A percentile compares a stretch with the other conserved stretches of the same genome.
These are phyloP conservation scores for Drosophila murphyi DNA, from an alignment of 1,140 invertebrate genomes.

Conservation along the genomic window DNA sequence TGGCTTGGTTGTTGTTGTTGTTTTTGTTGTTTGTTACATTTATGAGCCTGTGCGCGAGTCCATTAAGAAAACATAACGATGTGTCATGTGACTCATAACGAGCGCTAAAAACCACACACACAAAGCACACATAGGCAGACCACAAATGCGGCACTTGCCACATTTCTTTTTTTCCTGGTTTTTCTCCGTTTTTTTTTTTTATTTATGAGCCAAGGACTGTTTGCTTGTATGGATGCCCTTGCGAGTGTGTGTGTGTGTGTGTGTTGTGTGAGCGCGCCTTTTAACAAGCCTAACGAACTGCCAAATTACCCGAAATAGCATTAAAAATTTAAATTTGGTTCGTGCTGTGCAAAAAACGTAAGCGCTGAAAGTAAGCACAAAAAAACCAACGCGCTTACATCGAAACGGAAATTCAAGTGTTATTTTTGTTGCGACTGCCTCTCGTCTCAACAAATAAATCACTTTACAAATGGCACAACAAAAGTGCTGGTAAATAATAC, in stretches of 20 bases:
- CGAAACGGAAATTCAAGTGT: constrained; percentile 54
- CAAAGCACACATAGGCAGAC: constrained; percentile 28
- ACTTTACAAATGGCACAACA: constrained; percentile 48
- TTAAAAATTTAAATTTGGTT: constrained; percentile 79
- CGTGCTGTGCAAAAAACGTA: constrained; percentile 59
- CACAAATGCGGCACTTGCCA: constrained; percentile 67
- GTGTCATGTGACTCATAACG: constrained; percentile 73
- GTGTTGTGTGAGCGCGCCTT: constrained; percentile 44
- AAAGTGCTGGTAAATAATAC: constrained; percentile 34
- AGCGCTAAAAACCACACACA: constrained; percentile 31
- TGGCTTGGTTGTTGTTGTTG: constrained; percentile 37
- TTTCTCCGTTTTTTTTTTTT: constrained; percentile 55
- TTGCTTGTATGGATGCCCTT: background rate
- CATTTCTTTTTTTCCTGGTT: constrained; percentile 21
- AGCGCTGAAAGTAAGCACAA: constrained; percentile 68
- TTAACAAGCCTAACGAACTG: constrained; percentile 80
- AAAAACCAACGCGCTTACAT: constrained; percentile 27
- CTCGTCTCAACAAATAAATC: constrained; percentile 50
- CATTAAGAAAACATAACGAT: constrained; percentile 82
- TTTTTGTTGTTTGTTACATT: constrained; percentile 33
- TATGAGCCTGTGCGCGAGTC: constrained; percentile 56
- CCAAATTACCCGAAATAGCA: constrained; percentile 80
- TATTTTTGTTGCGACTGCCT: constrained; percentile 18
- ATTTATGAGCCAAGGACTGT: constrained; percentile 63
- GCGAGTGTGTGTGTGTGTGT: constrained; percentile 12